These are phyloP conservation scores for Capitella teleta DNA, from an alignment of 1,140 invertebrate genomes.

Conservation along the genomic window DNA sequence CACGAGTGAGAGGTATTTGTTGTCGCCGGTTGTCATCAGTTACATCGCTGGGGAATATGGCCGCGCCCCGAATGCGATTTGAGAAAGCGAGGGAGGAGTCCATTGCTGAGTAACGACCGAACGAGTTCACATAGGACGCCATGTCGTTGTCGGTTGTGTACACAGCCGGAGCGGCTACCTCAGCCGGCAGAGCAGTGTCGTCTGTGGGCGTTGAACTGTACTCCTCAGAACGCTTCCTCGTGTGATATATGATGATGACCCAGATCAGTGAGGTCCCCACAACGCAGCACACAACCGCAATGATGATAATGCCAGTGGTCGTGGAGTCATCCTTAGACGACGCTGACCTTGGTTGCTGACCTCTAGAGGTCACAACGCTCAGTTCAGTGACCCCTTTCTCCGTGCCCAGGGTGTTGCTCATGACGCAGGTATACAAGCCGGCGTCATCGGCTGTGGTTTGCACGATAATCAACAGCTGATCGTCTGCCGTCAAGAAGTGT, in stretches of 20 bases:
- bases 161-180: too few species aligned
- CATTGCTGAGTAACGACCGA: too few species aligned
- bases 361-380: conserved; percentile 26
- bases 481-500: conserved; percentile 70
- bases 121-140: too few species aligned
- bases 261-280: conserved; percentile 79
- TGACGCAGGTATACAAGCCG: conserved; percentile 77
- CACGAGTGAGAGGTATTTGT: too few species aligned
- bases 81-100: too few species aligned
- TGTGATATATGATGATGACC: conserved; percentile 74
- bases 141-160: too few species aligned
- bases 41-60: too few species aligned
- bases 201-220: conserved; percentile 1
- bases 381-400: conserved; percentile 45
- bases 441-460: conserved; percentile 62
- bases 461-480: conserved; percentile 77
- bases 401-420: conserved; percentile 70
- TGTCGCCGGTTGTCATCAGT: too few species aligned
- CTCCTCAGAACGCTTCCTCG: conserved; percentile 1
- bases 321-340: conserved; percentile 36
- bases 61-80: too few species aligned
- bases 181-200: too few species aligned
- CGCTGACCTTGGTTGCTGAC: neutral
- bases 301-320: conserved; percentile 72
- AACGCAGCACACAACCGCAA: conserved; percentile 77